Evolutionary conservation across 2,113 vertebrate species (phyloP).

Genomic region (Ranitomeya imitator): DNA sequence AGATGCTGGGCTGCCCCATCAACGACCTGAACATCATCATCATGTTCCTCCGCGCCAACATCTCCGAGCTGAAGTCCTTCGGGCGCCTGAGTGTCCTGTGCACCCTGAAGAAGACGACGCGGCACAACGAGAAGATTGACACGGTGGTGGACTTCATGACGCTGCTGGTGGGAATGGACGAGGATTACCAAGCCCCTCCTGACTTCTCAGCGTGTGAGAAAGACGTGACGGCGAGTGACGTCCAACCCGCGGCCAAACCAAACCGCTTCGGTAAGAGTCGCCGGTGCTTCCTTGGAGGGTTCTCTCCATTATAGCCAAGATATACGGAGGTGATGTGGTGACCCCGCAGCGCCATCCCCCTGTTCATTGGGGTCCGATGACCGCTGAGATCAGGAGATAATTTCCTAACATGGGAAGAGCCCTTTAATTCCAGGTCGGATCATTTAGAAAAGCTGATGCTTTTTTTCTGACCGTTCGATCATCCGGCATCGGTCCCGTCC

Average conservation of each 20-base stretch:
- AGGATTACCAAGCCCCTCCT: conserved; percentile 66
- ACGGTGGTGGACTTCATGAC: conserved; percentile 96
- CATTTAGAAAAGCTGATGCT: too few relatives aligned
- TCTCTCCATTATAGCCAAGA: too few relatives aligned
- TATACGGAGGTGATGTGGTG: too few relatives aligned
- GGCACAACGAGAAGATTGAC: conserved; percentile 72
- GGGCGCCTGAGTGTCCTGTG: conserved; percentile 84
- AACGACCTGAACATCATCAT: conserved; percentile 93
- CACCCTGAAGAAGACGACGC: conserved; percentile 76
- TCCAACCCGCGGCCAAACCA: conserved; percentile 44
- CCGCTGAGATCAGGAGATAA: too few relatives aligned
- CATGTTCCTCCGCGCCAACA: conserved; percentile 88
- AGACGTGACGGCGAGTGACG: fast-evolving
- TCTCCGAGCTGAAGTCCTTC: conserved; percentile 85
- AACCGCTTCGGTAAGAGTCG: conserved; percentile 48
- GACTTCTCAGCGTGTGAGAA: background rate
- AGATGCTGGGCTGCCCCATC: conserved; percentile 87
- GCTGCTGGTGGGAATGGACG: conserved; percentile 81
- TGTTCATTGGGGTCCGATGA: too few relatives aligned
- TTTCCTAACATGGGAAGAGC: too few relatives aligned
- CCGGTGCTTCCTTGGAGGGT: background rate
- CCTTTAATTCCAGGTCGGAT: too few relatives aligned
- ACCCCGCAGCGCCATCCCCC: too few relatives aligned
- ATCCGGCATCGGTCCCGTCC: too few relatives aligned
- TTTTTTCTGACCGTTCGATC: too few relatives aligned